phyloP scores from a whole-genome alignment of 2,888 invertebrate genomes.

The Ephialtes manifestator region DNA sequence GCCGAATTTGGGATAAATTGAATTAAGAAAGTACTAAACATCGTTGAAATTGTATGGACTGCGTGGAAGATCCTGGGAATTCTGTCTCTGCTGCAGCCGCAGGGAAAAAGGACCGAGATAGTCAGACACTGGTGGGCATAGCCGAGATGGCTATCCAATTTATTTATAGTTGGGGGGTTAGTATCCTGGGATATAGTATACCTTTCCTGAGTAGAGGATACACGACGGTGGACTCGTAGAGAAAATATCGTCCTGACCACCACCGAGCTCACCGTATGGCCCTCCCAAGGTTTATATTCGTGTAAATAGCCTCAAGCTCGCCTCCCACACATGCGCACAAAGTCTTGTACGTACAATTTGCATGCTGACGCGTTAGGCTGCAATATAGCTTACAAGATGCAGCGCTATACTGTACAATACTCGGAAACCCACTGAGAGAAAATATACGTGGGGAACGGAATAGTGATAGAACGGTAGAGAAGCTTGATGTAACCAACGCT shows the following conservation, averaged over 20 bases:
- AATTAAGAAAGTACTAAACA: constrained; percentile 9
- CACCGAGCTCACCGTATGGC: constrained; percentile 43
- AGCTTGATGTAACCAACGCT: constrained; percentile 40
- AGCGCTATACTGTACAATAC: neutral
- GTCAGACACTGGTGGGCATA: constrained; percentile 25
- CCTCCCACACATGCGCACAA: constrained; percentile 13
- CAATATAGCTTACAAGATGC: neutral
- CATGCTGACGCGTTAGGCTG: neutral
- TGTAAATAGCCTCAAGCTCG: constrained; percentile 58
- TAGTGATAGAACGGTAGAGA: constrained; percentile 11
- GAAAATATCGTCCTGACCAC: constrained; percentile 47
- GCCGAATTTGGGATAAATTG: neutral
- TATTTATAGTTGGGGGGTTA: constrained; percentile 64
- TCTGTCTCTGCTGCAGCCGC: neutral
- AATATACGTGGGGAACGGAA: neutral
- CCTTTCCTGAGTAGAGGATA: constrained; percentile 18
- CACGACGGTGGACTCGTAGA: constrained; percentile 12
- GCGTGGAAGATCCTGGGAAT: neutral
- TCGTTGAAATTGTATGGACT: neutral
- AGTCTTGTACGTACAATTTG: constrained; percentile 12
- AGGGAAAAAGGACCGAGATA: neutral
- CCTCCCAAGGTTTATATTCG: constrained; percentile 60
- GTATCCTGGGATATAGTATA: neutral
- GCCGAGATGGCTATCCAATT: constrained; percentile 67
- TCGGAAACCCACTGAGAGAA: constrained; percentile 10